Evolutionary conservation across 1,140 invertebrate genomes (phyloP).

Genomic region (Cherax quadricarinatus): DNA sequence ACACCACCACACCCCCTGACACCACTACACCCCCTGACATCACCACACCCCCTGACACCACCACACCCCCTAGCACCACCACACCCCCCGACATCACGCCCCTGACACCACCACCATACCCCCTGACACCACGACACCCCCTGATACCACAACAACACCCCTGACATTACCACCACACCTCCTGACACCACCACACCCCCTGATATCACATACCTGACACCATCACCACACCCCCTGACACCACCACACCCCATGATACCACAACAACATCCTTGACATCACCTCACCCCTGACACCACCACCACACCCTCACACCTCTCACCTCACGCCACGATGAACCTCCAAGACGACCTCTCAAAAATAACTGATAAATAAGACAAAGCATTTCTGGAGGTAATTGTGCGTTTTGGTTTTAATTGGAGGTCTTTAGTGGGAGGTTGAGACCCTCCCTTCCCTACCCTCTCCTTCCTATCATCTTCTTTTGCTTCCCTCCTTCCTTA

Average conservation of each 20-base stretch:
- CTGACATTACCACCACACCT: too few relatives aligned
- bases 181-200: too few relatives aligned
- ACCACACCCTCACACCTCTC: not conserved
- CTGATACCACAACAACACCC: too few relatives aligned
- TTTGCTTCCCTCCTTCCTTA: too few relatives aligned
- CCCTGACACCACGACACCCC: too few relatives aligned
- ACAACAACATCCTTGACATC: not conserved
- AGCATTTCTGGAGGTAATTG: slow-evolving; percentile 54
- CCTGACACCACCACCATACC: too few relatives aligned
- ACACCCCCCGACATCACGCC: too few relatives aligned
- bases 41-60: not conserved
- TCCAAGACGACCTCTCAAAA: slow-evolving; percentile 30
- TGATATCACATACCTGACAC: too few relatives aligned
- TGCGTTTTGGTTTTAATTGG: slow-evolving; percentile 53
- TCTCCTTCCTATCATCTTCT: too few relatives aligned
- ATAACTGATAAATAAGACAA: slow-evolving; percentile 54
- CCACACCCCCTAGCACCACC: not conserved
- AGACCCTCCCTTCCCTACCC: too few relatives aligned
- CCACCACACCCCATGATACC: not conserved
- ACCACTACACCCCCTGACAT: not conserved
- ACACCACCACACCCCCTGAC: too few relatives aligned
- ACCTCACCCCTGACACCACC: not conserved
- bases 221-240: not conserved
- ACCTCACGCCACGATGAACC: not conserved
- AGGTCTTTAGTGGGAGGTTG: slow-evolving; percentile 4